These are phyloP conservation scores for Pegea sp. DNA, from an alignment of 23 tunicate genomes.

Conservation along the genomic window DNA sequence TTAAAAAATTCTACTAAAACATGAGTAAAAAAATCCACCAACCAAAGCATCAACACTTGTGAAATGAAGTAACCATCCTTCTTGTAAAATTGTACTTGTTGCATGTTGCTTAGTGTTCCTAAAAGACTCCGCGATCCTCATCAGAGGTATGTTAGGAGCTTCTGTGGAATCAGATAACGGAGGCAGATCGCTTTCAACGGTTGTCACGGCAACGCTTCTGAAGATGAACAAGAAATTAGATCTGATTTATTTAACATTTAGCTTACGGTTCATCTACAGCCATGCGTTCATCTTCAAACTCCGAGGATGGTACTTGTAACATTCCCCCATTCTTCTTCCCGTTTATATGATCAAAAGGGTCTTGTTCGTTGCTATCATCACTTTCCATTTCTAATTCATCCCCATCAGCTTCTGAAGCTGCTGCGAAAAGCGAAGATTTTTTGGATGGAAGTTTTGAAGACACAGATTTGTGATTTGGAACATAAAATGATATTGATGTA, in stretches of 20 bases:
- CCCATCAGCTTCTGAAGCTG: background rate
- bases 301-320: no score
- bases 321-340: background rate
- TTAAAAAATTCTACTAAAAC: no score
- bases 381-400: background rate
- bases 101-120: constrained; percentile 69
- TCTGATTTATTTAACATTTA: no score
- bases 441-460: background rate
- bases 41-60: constrained; percentile 86
- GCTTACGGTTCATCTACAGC: background rate
- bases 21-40: background rate
- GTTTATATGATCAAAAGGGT: background rate
- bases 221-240: no score
- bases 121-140: constrained; percentile 81
- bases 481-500: no score
- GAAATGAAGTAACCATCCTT: constrained; percentile 90
- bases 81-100: constrained; percentile 36
- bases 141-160: constrained; percentile 59
- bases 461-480: no score
- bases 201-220: no score
- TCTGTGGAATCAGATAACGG: constrained; percentile 18
- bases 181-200: no score
- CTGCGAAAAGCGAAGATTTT: background rate
- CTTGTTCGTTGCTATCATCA: constrained; percentile 1
- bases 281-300: background rate